Base-by-base conservation (phyloP, 2,888 invertebrate species). In the Apamea sordens region DNA sequence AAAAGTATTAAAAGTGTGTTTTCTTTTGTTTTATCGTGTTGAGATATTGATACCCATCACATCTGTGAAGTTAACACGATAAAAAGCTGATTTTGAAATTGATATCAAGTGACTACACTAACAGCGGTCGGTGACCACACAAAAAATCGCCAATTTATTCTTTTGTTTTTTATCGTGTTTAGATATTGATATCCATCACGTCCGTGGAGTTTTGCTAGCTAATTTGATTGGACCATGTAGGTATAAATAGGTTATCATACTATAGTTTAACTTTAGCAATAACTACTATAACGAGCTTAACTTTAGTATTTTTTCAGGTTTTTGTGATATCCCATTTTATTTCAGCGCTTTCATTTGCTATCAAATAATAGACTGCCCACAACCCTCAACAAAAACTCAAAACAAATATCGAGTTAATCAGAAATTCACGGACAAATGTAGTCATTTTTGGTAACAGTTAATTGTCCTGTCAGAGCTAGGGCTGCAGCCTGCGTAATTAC, bases 401-500 rank as follows among this genome's bases (percentile, higher is more conserved):
- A 56, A 79, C 44, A 61, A 76, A 41, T 81, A 74, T 80, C 47
- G 44, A 75, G 79, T 84, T 82, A 89, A 87, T 84, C 77, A 73
- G 73, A 74, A 79, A 80, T 72, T 65, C 82, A 69, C 78, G 36
- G 50, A 53, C 69, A 86, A 86, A 86, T 86, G 77, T 81, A 87
- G 85, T 86, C 80, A 89, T 92, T 92, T 90, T 82, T 83, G 89
- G 89, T 86, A 82, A 88, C 89, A 91, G 91, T 92, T 93, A 93
- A 93, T 92, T 92, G 92, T 92, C 75, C 91, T 90, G 92, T 92
- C 93, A 91, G 88, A 89, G 80, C 85, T 86, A 86, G 86, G 81
- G 76, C 85, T 85, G 85, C 83, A 80, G 82, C 69, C 82, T 86
- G 89, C 90, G 91, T 93, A 93, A 93, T 93, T 93, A 92, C 93